Percentiles rank a stretch among this genome's conserved stretches.
Evolutionary conservation across 1,140 invertebrate genomes (phyloP).

Genomic region (Brachystomella parvula): DNA sequence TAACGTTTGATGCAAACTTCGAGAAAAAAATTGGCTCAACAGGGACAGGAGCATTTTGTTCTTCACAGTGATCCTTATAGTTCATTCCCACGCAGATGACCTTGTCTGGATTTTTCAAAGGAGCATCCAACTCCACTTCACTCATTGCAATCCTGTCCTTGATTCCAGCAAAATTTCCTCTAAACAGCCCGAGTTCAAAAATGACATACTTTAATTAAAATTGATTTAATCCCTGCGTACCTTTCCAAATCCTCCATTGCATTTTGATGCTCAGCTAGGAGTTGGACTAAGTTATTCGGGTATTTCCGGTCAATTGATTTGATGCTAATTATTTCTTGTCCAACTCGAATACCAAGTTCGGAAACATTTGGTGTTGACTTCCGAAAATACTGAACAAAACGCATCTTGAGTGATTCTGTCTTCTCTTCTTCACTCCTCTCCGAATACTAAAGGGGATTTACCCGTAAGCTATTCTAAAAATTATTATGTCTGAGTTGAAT

Average conservation of each 20-base stretch:
- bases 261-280: not conserved
- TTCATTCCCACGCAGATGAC: slow-evolving; percentile 70
- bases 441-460: too few relatives aligned
- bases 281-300: slow-evolving; percentile 19
- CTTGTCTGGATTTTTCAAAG: slow-evolving; percentile 64
- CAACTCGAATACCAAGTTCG: slow-evolving; percentile 20
- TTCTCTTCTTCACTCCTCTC: too few relatives aligned
- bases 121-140: slow-evolving; percentile 49
- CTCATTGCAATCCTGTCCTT: slow-evolving; percentile 16
- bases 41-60: slow-evolving; percentile 62
- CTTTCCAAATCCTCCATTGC: slow-evolving; percentile 22
- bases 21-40: slow-evolving; percentile 67
- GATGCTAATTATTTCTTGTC: slow-evolving; percentile 16
- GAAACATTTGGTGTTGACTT: not conserved
- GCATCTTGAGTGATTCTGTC: slow-evolving; percentile 28
- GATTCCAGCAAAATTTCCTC: slow-evolving; percentile 5
- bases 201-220: not conserved
- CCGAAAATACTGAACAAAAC: slow-evolving; percentile 28
- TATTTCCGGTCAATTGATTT: not conserved
- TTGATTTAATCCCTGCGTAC: slow-evolving; percentile 11
- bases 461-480: too few relatives aligned
- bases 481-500: too few relatives aligned
- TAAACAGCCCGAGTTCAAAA: slow-evolving; percentile 9
- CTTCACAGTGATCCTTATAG: slow-evolving; percentile 67
- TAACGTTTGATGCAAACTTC: slow-evolving; percentile 69